Percentiles rank a stretch among this genome's conserved stretches.
Evolutionary conservation across 92 coral and sea anemone genomes (phyloP).

Genomic region (Galaxea fascicularis): DNA sequence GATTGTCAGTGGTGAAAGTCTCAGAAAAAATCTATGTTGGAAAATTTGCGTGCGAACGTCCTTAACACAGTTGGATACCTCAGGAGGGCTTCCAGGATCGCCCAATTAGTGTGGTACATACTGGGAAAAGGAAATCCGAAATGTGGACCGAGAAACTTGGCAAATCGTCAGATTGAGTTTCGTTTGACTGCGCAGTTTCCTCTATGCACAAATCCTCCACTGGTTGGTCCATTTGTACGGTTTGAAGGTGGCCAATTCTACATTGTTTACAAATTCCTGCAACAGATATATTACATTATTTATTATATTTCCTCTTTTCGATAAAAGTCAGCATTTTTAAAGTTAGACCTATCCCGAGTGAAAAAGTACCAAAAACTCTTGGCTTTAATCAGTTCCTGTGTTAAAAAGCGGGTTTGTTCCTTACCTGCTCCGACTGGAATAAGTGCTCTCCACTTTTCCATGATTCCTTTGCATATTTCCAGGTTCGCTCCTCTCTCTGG

Average conservation of each 20-base stretch:
- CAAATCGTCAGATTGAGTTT: no score
- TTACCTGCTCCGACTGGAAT: conserved; percentile 6
- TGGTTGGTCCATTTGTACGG: not conserved
- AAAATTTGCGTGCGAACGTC: no score
- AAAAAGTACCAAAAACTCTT: not conserved
- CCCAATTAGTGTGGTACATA: not conserved
- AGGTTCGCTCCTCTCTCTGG: not conserved
- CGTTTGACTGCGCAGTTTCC: no score
- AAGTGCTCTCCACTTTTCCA: not conserved
- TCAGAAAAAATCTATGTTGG: no score
- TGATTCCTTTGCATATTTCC: not conserved
- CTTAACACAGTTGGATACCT: no score
- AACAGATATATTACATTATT: not conserved
- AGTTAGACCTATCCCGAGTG: no score
- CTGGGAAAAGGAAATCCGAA: not conserved
- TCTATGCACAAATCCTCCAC: not conserved
- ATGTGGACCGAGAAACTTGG: not conserved
- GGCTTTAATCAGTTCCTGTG: not conserved
- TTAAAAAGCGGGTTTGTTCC: not conserved
- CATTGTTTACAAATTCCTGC: conserved; percentile 25
- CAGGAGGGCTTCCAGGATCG: not conserved
- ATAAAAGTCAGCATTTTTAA: not conserved
- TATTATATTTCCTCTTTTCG: not conserved
- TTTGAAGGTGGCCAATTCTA: not conserved
- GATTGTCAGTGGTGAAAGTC: no score